A percentile compares a stretch with the other conserved stretches of the same genome.
These are phyloP conservation scores for Halcyon badia DNA, from an alignment of 2,797 vertebrate species.

Conservation along the genomic window DNA sequence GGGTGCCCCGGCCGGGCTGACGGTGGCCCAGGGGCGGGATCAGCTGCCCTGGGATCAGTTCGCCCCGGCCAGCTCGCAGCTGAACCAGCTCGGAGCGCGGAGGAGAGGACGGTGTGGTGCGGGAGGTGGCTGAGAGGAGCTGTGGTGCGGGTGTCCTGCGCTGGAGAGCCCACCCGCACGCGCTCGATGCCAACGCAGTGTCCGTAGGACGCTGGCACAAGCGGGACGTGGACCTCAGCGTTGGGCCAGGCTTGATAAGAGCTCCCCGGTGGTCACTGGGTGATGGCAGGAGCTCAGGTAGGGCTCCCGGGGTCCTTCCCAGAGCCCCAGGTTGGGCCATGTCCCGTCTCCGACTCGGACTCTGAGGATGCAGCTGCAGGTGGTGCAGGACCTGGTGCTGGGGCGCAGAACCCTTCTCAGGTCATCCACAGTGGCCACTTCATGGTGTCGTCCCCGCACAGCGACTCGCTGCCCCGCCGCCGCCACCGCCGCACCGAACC, in stretches of 20 bases:
- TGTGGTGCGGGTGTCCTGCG: not conserved
- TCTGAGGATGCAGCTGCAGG: constrained; percentile 77
- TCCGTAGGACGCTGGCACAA: accelerated
- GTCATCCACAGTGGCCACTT: constrained; percentile 99
- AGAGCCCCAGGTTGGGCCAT: constrained; percentile 10
- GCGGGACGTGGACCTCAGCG: accelerated
- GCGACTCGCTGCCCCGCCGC: constrained; percentile 83
- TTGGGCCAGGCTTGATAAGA: not conserved
- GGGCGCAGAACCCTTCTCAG: constrained; percentile 78
- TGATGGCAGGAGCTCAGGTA: constrained; percentile 63
- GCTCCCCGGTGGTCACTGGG: not conserved
- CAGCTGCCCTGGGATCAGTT: accelerated
- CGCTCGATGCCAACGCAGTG: accelerated
- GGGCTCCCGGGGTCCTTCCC: constrained; percentile 38
- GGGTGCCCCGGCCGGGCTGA: not conserved
- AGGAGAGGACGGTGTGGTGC: accelerated
- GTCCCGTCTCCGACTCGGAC: constrained; percentile 83
- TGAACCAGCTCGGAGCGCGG: not conserved
- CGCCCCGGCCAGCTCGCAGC: accelerated
- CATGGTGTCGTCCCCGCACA: constrained; percentile 97
- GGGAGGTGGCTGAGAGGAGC: not conserved
- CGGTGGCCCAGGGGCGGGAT: not conserved
- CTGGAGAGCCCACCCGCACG: not conserved
- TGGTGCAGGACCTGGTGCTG: not conserved
- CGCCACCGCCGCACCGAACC: constrained; percentile 76